Evolutionary conservation across 2,888 invertebrate genomes (phyloP).

Genomic region (Pristionchus exspectatus): DNA sequence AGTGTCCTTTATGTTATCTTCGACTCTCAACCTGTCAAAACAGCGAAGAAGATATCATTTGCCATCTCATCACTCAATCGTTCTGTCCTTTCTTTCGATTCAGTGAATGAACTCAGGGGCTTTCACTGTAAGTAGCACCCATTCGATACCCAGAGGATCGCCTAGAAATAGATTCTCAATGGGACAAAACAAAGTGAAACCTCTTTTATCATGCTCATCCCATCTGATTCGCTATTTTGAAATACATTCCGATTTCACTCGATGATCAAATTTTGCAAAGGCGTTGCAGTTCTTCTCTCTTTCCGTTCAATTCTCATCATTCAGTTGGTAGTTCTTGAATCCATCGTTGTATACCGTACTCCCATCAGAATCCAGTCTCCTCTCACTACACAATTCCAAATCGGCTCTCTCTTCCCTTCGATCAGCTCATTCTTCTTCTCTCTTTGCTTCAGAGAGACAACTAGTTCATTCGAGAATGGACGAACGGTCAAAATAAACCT

Average conservation of each 20-base stretch:
- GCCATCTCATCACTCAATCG: not conserved
- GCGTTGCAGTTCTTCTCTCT: too few relatives aligned
- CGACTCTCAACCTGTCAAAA: not conserved
- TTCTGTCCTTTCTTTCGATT: not conserved
- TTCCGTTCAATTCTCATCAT: too few relatives aligned
- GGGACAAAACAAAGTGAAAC: too few relatives aligned
- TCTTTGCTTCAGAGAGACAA: conserved; percentile 30
- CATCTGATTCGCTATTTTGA: too few relatives aligned
- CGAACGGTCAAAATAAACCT: conserved; percentile 43
- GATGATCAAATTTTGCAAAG: too few relatives aligned
- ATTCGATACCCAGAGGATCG: not conserved
- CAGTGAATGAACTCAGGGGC: not conserved
- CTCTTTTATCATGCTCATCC: too few relatives aligned
- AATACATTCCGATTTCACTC: too few relatives aligned
- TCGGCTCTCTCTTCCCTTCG: conserved; percentile 27
- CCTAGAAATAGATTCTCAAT: not conserved
- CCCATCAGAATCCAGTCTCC: conserved; percentile 2
- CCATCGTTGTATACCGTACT: not conserved
- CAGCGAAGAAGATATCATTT: not conserved
- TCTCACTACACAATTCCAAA: conserved; percentile 22
- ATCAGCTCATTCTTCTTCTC: conserved; percentile 27
- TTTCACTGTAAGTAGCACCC: not conserved
- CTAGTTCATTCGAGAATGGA: conserved; percentile 18
- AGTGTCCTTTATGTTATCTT: conserved; percentile 24
- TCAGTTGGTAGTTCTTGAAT: not conserved